Conservation (phyloP, 2,888 invertebrate genomes). For the Caenorhabditis drosophilae region DNA sequence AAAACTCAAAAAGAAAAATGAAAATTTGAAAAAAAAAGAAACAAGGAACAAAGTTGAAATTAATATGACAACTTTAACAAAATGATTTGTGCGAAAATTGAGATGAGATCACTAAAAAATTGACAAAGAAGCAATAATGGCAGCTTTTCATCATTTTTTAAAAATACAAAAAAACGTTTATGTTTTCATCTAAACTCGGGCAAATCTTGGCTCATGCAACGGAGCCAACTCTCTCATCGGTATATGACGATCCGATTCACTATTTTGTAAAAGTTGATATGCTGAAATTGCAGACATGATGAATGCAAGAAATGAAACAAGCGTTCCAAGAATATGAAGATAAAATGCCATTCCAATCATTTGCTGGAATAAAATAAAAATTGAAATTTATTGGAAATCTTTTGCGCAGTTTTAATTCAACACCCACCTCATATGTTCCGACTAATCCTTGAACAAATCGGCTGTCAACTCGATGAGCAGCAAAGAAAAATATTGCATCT, state of each 20-base stretch:
- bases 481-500: constrained; percentile 66
- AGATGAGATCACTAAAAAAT: neutral
- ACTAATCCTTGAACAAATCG: constrained; percentile 67
- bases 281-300: constrained; percentile 61
- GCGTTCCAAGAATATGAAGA: constrained; percentile 59
- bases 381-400: neutral
- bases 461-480: constrained; percentile 67
- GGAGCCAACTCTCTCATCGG: constrained; percentile 55
- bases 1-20: no score
- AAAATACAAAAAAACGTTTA: neutral
- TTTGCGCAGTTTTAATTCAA: neutral
- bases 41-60: no score
- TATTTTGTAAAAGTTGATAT: constrained; percentile 59
- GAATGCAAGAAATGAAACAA: constrained; percentile 61
- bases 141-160: neutral
- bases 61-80: no score
- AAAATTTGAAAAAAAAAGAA: no score
- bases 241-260: constrained; percentile 38
- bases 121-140: neutral
- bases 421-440: constrained; percentile 64
- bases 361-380: constrained; percentile 58
- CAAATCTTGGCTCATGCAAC: constrained; percentile 33
- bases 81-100: no score
- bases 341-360: constrained; percentile 66
- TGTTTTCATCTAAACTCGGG: constrained; percentile 17